phyloP scores from a whole-genome alignment of 1,140 invertebrate genomes.

The Gerris buenoi region DNA sequence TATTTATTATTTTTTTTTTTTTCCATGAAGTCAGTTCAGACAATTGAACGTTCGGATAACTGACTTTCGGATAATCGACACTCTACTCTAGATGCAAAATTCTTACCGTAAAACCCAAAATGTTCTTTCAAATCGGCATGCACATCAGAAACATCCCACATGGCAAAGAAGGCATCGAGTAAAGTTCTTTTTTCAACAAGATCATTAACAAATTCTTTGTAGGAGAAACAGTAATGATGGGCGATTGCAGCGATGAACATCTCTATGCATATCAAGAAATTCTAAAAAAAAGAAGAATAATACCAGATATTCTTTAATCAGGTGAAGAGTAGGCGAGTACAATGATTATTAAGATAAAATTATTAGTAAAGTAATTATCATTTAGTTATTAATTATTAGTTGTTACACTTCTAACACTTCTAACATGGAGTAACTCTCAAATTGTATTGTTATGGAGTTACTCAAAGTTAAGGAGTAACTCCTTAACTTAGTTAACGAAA shows the following conservation, averaged over 20 bases:
- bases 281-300: constrained; percentile 40
- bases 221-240: constrained; percentile 88
- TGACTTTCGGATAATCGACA: neutral
- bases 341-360: too few relatives aligned
- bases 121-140: constrained; percentile 82
- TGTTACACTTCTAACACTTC: too few relatives aligned
- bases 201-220: constrained; percentile 54
- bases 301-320: too few relatives aligned
- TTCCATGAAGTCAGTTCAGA: neutral
- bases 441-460: too few relatives aligned
- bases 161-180: constrained; percentile 51
- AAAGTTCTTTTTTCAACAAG: constrained; percentile 35
- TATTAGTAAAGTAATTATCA: too few relatives aligned
- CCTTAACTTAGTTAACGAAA: too few relatives aligned
- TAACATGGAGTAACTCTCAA: too few relatives aligned
- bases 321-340: too few relatives aligned
- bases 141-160: constrained; percentile 92
- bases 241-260: constrained; percentile 92
- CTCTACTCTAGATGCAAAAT: neutral
- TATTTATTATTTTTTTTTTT: too few relatives aligned
- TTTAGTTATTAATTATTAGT: too few relatives aligned
- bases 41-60: too few relatives aligned
- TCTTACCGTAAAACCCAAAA: constrained; percentile 64
- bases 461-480: too few relatives aligned
- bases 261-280: constrained; percentile 92